phyloP scores from a whole-genome alignment of 2,113 vertebrate species.

The Rhabdornis inornatus region DNA sequence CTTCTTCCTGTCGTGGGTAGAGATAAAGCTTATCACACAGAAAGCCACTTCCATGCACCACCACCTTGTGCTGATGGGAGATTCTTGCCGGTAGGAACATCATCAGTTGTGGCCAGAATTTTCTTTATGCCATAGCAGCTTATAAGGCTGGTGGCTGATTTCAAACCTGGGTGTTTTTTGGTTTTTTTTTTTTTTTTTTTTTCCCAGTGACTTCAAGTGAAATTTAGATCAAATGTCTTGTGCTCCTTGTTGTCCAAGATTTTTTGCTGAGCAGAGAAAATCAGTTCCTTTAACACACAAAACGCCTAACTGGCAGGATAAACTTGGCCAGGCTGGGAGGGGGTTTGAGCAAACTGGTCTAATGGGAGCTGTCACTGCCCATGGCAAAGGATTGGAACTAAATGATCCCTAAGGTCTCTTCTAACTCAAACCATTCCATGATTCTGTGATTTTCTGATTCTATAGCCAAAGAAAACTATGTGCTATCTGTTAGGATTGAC shows the following conservation, averaged over 20 bases:
- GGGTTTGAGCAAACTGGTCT: not conserved
- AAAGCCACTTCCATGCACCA: not conserved
- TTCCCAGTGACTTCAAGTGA: not conserved
- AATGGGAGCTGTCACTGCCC: not conserved
- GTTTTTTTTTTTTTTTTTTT: not conserved
- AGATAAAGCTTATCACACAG: not conserved
- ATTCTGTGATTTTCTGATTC: not conserved
- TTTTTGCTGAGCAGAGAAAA: not conserved
- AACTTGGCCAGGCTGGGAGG: not conserved
- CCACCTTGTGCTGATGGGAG: not conserved
- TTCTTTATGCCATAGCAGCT: not conserved
- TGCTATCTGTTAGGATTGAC: not conserved
- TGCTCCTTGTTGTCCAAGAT: not conserved
- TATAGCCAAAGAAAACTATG: not conserved
- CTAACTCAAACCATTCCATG: not conserved
- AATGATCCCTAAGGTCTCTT: not conserved
- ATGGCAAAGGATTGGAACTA: not conserved
- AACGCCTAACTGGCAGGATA: not conserved
- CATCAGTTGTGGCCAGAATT: not conserved
- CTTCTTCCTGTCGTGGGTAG: not conserved
- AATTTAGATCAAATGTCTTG: not conserved
- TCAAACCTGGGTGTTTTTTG: not conserved
- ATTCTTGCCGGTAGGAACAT: not conserved
- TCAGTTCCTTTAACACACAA: not conserved
- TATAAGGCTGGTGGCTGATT: not conserved